Percentiles rank a stretch among this genome's conserved stretches.
phyloP scores from a whole-genome alignment of 1,140 invertebrate genomes.

The Daktulosphaira vitifoliae region DNA sequence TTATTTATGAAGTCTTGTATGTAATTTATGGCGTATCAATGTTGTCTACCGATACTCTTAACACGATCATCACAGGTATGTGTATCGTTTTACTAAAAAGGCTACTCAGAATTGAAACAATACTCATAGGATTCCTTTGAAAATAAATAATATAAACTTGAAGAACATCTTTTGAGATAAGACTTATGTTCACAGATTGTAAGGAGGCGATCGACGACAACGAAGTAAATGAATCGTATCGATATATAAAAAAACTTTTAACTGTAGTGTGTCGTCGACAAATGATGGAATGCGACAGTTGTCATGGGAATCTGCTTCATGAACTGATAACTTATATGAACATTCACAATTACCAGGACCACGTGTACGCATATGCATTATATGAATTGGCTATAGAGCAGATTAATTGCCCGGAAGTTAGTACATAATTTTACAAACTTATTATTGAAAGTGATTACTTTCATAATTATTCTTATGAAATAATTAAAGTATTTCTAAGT shows the following conservation, averaged over 20 bases:
- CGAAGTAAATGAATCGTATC: neutral
- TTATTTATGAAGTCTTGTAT: conserved; percentile 9
- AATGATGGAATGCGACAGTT: neutral
- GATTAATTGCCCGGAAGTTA: neutral
- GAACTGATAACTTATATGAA: conserved; percentile 3
- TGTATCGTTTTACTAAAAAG: no score
- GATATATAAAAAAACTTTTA: conserved; percentile 3
- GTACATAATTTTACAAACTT: no score
- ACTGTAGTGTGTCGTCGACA: neutral
- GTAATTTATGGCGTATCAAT: conserved; percentile 7
- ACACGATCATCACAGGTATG: neutral
- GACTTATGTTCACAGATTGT: neutral
- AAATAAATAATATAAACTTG: no score
- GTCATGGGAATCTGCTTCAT: neutral
- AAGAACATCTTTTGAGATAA: no score
- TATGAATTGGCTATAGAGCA: conserved; percentile 6
- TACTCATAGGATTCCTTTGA: no score
- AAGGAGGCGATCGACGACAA: neutral
- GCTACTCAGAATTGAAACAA: no score
- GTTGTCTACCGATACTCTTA: neutral
- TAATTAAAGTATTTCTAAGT: no score
- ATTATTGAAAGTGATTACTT: no score
- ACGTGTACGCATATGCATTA: neutral
- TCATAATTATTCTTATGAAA: no score
- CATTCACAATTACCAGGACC: neutral